These are phyloP conservation scores for Thinocorus orbignyianus DNA, from an alignment of 2,113 vertebrate genomes.

Conservation along the genomic window DNA sequence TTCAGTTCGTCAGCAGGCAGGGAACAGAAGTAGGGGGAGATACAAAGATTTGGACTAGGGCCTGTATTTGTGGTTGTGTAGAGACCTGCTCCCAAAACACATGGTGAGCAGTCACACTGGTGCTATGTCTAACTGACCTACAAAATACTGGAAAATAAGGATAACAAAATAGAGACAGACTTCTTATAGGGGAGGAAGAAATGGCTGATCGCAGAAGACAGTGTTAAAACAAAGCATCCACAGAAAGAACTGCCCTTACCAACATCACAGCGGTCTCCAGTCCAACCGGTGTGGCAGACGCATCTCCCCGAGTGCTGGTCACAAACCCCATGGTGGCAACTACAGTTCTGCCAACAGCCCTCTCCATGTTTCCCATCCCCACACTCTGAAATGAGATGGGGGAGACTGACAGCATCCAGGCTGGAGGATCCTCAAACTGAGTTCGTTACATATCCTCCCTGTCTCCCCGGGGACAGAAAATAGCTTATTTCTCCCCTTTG, in stretches of 20 bases:
- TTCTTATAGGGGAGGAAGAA: background rate
- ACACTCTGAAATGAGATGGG: background rate
- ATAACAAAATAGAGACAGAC: background rate
- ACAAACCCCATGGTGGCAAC: slow-evolving; percentile 41
- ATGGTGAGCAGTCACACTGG: rapidly evolving
- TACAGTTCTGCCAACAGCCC: slow-evolving; percentile 42
- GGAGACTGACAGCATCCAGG: background rate
- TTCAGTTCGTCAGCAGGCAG: background rate
- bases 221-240: background rate
- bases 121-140: background rate
- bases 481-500: background rate
- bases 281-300: slow-evolving; percentile 7
- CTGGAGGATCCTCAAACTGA: background rate
- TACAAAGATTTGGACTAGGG: background rate
- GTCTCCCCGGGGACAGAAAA: background rate
- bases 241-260: slow-evolving; percentile 3
- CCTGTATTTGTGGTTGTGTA: background rate
- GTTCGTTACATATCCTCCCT: background rate
- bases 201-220: background rate
- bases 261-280: background rate
- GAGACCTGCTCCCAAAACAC: background rate
- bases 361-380: background rate
- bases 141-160: background rate
- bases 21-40: background rate
- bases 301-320: slow-evolving; percentile 5